Conservation (phyloP, 2,797 vertebrate genomes). For the Gambusia yucatana region DNA sequence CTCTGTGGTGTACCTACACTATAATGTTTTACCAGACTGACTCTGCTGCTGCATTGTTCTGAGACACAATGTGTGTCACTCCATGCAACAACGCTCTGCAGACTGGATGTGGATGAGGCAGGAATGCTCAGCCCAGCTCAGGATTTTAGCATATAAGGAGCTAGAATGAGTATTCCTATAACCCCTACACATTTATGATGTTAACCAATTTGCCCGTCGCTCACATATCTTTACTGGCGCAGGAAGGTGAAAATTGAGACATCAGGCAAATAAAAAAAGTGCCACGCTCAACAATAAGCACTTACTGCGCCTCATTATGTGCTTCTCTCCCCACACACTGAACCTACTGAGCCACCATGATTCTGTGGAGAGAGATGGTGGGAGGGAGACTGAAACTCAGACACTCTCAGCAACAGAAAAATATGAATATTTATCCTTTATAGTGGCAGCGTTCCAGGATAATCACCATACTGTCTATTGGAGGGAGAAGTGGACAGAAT, state of each 20-base stretch:
- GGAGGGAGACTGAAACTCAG: constrained; percentile 29
- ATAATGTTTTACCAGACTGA: constrained; percentile 54
- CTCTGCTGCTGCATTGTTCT: constrained; percentile 72
- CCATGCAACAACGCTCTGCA: constrained; percentile 61
- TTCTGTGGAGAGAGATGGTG: constrained; percentile 31
- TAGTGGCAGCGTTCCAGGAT: constrained; percentile 61
- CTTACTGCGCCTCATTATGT: constrained; percentile 57
- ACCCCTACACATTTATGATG: constrained; percentile 37
- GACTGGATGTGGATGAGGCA: constrained; percentile 36
- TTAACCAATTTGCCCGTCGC: constrained; percentile 54
- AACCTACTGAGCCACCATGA: constrained; percentile 34
- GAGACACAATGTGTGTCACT: constrained; percentile 74
- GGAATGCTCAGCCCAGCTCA: constrained; percentile 56
- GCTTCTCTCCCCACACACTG: constrained; percentile 19
- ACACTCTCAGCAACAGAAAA: constrained; percentile 28
- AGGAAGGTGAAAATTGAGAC: constrained; percentile 56
- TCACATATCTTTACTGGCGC: constrained; percentile 8
- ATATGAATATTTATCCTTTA: constrained; percentile 58
- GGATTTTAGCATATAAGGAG: constrained; percentile 28
- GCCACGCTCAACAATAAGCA: constrained; percentile 51
- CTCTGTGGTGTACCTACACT: constrained; percentile 61
- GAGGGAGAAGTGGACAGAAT: constrained; percentile 50
- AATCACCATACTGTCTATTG: constrained; percentile 61
- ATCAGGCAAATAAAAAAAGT: constrained; percentile 42
- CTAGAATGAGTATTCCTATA: constrained; percentile 26